Percentiles rank a stretch among this genome's conserved stretches.
Evolutionary conservation across 2,888 invertebrate species (phyloP).

Genomic region (Neocrepidodera transversa): DNA sequence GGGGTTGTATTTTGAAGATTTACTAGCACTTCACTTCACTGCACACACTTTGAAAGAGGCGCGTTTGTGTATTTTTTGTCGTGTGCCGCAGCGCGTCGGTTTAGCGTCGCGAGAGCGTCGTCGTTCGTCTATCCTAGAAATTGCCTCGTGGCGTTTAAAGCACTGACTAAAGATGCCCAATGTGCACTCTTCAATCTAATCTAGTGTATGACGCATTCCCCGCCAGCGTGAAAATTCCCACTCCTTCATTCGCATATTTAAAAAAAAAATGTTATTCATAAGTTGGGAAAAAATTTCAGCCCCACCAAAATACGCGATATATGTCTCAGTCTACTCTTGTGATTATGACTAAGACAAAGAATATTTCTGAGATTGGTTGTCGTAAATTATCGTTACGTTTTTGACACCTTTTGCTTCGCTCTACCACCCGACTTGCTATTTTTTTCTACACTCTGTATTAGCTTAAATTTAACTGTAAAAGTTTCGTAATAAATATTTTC

Average conservation of each 20-base stretch:
- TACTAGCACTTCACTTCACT: slow-evolving; percentile 55
- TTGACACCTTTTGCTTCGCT: slow-evolving; percentile 11
- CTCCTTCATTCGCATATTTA: slow-evolving; percentile 33
- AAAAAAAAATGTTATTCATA: slow-evolving; percentile 30
- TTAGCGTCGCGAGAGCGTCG: slow-evolving; percentile 53
- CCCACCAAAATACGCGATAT: slow-evolving; percentile 41
- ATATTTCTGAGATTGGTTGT: slow-evolving; percentile 40
- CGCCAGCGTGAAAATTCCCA: slow-evolving; percentile 41
- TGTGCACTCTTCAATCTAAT: slow-evolving; percentile 58
- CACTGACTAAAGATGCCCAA: slow-evolving; percentile 59
- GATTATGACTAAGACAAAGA: slow-evolving; percentile 53
- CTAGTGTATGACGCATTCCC: slow-evolving; percentile 56
- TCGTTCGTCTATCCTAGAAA: slow-evolving; percentile 61
- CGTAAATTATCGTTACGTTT: slow-evolving; percentile 10
- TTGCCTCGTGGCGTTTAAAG: slow-evolving; percentile 61
- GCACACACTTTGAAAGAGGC: slow-evolving; percentile 50
- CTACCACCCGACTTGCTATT: no score
- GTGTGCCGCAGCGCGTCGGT: slow-evolving; percentile 51
- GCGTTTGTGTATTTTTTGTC: slow-evolving; percentile 50
- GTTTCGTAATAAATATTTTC: no score
- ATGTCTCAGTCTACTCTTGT: slow-evolving; percentile 48
- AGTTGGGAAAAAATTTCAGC: slow-evolving; percentile 44
- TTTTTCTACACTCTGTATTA: no score
- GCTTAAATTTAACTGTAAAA: no score
- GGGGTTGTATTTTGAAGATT: slow-evolving; percentile 47